Percentiles rank a stretch among this genome's conserved stretches.
phyloP scores from a whole-genome alignment of 2,888 invertebrate genomes.

The Eupithecia subfuscata region DNA sequence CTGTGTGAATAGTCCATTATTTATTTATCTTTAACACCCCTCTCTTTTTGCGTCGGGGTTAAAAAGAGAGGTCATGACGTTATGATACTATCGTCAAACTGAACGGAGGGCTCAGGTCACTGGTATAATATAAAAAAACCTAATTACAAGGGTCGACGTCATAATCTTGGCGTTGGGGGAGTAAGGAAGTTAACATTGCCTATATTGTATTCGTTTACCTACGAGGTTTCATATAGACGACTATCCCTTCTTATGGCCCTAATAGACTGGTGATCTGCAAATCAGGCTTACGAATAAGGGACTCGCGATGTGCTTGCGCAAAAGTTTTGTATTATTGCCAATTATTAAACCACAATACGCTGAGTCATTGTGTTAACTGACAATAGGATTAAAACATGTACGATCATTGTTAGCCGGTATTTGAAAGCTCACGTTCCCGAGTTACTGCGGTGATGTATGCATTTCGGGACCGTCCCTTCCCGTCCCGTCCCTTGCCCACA shows the following conservation, averaged over 20 bases:
- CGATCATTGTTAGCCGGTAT: not conserved
- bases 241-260: not conserved
- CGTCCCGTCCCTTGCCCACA: too few relatives aligned
- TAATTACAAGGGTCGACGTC: not conserved
- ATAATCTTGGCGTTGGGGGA: not conserved
- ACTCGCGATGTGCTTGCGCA: not conserved
- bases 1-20: too few relatives aligned
- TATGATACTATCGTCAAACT: too few relatives aligned
- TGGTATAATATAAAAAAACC: not conserved
- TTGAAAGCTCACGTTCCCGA: too few relatives aligned
- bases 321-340: not conserved
- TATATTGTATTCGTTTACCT: not conserved
- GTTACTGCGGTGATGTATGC: too few relatives aligned
- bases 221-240: not conserved
- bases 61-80: too few relatives aligned
- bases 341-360: not conserved
- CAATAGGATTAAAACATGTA: not conserved
- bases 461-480: too few relatives aligned
- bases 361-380: not conserved
- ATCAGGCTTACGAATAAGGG: not conserved
- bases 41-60: too few relatives aligned
- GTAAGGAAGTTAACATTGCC: not conserved
- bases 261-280: not conserved
- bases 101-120: too few relatives aligned
- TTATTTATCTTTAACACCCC: too few relatives aligned